Percentiles rank a stretch among this genome's conserved stretches.
These are phyloP conservation scores for Gambusia affinis DNA, from an alignment of 2,113 vertebrate genomes.

Conservation along the genomic window DNA sequence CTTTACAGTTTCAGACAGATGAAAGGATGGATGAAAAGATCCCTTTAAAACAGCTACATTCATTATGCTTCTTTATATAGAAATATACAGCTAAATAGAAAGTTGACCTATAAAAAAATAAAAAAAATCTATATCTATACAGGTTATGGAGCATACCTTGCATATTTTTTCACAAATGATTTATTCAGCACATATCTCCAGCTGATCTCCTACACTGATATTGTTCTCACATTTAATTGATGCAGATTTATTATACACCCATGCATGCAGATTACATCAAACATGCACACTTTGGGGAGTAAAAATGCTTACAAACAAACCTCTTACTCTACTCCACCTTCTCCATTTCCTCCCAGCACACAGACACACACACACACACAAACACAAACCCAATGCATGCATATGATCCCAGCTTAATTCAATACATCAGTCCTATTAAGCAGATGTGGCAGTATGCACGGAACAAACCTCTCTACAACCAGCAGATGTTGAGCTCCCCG, in stretches of 20 bases:
- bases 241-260: constrained; percentile 52
- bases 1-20: too few relatives aligned
- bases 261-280: constrained; percentile 14
- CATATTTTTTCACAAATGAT: too few relatives aligned
- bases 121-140: too few relatives aligned
- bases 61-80: too few relatives aligned
- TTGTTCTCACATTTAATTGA: constrained; percentile 49
- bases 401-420: constrained; percentile 63
- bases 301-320: constrained; percentile 59
- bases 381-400: constrained; percentile 23
- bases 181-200: too few relatives aligned
- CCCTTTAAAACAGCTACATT: too few relatives aligned
- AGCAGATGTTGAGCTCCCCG: constrained; percentile 47
- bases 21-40: too few relatives aligned
- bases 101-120: too few relatives aligned
- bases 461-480: constrained; percentile 41
- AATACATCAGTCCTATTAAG: constrained; percentile 76
- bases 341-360: constrained; percentile 9
- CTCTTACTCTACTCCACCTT: constrained; percentile 41
- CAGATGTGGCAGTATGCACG: constrained; percentile 41
- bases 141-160: too few relatives aligned
- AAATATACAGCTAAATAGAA: too few relatives aligned
- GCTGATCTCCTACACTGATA: constrained; percentile 10
- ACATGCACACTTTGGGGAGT: constrained; percentile 20
- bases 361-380: constrained; percentile 5